These are phyloP conservation scores for Meghimatium bilineatum DNA, from an alignment of 2,888 invertebrate genomes.

Conservation along the genomic window DNA sequence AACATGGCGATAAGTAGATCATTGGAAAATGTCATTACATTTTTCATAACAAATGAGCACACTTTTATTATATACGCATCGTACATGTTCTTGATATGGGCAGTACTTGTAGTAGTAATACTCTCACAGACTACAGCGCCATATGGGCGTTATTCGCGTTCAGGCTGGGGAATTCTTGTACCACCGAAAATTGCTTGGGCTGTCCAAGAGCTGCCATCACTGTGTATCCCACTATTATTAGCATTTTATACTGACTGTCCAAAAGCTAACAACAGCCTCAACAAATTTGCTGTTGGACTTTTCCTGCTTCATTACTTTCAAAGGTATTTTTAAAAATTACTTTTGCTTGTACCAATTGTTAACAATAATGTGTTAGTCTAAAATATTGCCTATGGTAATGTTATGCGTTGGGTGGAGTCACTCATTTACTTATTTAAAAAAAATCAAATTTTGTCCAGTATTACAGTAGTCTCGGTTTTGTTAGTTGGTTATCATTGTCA, in stretches of 20 bases:
- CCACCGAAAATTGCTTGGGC: slow-evolving; percentile 74
- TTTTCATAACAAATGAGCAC: slow-evolving; percentile 48
- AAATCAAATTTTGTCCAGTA: no score
- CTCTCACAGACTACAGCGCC: slow-evolving; percentile 63
- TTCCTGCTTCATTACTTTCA: slow-evolving; percentile 79
- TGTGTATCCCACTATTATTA: slow-evolving; percentile 71
- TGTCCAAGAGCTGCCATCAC: slow-evolving; percentile 77
- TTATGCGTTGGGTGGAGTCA: no score
- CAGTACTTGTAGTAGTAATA: slow-evolving; percentile 50
- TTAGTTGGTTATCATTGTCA: no score
- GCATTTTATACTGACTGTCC: slow-evolving; percentile 59
- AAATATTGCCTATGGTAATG: no score
- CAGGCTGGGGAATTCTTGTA: slow-evolving; percentile 63
- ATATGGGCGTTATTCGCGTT: slow-evolving; percentile 71
- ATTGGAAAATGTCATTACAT: neutral
- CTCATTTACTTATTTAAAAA: no score
- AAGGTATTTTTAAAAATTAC: slow-evolving; percentile 69
- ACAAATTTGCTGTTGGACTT: slow-evolving; percentile 72
- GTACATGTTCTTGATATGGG: slow-evolving; percentile 54
- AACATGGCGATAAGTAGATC: neutral
- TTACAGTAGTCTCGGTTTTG: no score
- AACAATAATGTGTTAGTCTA: no score
- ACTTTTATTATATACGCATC: slow-evolving; percentile 54
- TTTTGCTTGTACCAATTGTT: no score
- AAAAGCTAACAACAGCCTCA: slow-evolving; percentile 59